phyloP scores from a whole-genome alignment of 2,113 vertebrate genomes.

The Festucalex cinctus region DNA sequence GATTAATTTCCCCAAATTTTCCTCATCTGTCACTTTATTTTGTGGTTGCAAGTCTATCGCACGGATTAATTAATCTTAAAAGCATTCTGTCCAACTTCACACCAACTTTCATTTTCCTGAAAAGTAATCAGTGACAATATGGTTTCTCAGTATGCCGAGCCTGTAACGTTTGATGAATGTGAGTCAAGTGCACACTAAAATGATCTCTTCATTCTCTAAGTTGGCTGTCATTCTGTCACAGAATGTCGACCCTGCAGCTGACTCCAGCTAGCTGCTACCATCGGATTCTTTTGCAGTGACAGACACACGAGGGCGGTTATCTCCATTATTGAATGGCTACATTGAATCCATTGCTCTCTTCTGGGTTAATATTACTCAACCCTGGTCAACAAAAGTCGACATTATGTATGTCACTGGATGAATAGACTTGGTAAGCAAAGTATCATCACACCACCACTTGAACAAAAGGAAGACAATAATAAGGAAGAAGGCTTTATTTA shows the following conservation, averaged over 20 bases:
- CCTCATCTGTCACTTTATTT: too few species aligned
- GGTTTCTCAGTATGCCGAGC: too few species aligned
- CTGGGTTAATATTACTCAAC: slow-evolving; percentile 2
- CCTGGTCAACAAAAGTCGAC: slow-evolving; percentile 20
- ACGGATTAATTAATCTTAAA: too few species aligned
- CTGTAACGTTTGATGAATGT: slow-evolving; percentile 13
- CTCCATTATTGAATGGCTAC: slow-evolving; percentile 7
- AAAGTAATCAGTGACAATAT: too few species aligned
- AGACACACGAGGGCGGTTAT: slow-evolving; percentile 38
- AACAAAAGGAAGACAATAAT: slow-evolving; percentile 41
- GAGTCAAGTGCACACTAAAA: slow-evolving; percentile 7
- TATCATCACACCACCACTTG: slow-evolving; percentile 12
- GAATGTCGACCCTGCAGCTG: slow-evolving; percentile 64
- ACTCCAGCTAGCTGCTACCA: slow-evolving; percentile 48
- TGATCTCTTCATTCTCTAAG: slow-evolving; percentile 36
- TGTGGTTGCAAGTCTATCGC: too few species aligned
- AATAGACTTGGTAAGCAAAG: slow-evolving; percentile 35
- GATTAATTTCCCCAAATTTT: too few species aligned
- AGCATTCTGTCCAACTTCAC: too few species aligned
- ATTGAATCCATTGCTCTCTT: slow-evolving; percentile 5
- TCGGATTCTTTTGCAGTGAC: slow-evolving; percentile 53
- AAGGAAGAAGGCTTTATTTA: slow-evolving; percentile 31
- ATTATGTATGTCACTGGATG: slow-evolving; percentile 48
- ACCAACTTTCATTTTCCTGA: too few species aligned
- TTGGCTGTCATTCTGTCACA: slow-evolving; percentile 52